Percentiles rank a stretch among this genome's conserved stretches.
Evolutionary conservation across 2,888 invertebrate genomes (phyloP).

Genomic region (Spialia ferax): DNA sequence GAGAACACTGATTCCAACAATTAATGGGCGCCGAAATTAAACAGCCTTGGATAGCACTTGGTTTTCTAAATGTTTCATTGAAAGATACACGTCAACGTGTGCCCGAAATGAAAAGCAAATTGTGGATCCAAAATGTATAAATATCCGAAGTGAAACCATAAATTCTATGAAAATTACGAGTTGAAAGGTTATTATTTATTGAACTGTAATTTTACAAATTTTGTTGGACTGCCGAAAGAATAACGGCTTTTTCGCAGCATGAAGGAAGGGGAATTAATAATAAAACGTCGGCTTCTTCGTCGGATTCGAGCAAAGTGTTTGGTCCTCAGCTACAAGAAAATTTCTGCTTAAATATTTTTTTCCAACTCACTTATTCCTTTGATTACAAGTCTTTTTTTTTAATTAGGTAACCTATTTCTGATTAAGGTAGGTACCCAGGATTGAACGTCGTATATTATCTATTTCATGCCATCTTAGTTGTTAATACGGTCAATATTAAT

Average conservation of each 20-base stretch:
- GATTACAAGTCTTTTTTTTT: no score
- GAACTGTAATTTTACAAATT: constrained; percentile 40
- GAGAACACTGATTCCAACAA: constrained; percentile 53
- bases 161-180: constrained; percentile 41
- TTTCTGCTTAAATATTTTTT: no score
- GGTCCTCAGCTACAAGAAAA: no score
- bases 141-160: constrained; percentile 43
- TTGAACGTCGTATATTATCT: no score
- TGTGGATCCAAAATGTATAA: constrained; percentile 48
- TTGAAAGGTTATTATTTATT: constrained; percentile 45
- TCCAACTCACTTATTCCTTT: no score
- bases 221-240: constrained; percentile 16
- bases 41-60: constrained; percentile 71
- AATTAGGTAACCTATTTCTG: no score
- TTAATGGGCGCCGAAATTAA: constrained; percentile 66
- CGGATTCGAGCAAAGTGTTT: neutral
- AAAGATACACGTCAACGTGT: constrained; percentile 49
- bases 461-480: no score
- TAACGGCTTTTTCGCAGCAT: constrained; percentile 10
- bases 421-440: no score
- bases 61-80: constrained; percentile 49
- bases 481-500: no score
- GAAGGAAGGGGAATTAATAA: constrained; percentile 17
- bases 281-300: no score
- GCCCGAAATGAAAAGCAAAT: constrained; percentile 47